phyloP scores from a whole-genome alignment of 2,113 vertebrate species.

The Dryoscopus gambensis region DNA sequence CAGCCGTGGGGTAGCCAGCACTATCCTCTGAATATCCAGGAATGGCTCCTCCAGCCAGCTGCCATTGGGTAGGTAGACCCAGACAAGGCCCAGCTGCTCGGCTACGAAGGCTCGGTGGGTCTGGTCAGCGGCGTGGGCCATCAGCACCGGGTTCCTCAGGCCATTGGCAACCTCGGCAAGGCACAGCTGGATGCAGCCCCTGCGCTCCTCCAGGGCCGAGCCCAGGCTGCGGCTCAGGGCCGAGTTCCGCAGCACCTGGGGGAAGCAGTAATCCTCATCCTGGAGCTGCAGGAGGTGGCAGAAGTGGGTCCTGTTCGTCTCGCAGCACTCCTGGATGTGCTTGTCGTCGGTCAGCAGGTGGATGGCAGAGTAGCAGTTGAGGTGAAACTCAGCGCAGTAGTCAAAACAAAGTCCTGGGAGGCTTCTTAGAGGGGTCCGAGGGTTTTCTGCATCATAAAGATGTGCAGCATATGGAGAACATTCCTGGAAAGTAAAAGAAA shows the following conservation, averaged over 20 bases:
- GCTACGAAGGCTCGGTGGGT: conserved; percentile 81
- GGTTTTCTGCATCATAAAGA: conserved; percentile 81
- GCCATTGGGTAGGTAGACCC: conserved; percentile 79
- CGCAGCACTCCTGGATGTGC: conserved; percentile 33
- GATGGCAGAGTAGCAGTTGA: conserved; percentile 70
- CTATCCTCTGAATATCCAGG: conserved; percentile 76
- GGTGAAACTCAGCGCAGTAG: conserved; percentile 78
- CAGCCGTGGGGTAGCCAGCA: conserved; percentile 78
- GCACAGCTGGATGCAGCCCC: conserved; percentile 83
- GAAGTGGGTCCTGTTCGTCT: conserved; percentile 62
- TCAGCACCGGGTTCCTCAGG: conserved; percentile 79
- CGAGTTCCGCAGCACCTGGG: conserved; percentile 70
- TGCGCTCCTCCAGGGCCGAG: conserved; percentile 55
- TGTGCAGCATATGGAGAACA: conserved; percentile 85
- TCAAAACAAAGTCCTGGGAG: conserved; percentile 80
- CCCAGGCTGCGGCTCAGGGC: conserved; percentile 75
- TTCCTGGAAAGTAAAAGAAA: conserved; percentile 68
- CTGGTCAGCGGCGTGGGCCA: conserved; percentile 75
- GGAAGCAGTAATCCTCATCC: conserved; percentile 83
- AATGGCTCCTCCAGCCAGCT: conserved; percentile 80
- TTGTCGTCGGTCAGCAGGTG: conserved; percentile 68
- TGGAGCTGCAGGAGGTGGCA: conserved; percentile 77
- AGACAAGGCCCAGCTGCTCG: conserved; percentile 81
- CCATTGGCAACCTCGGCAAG: conserved; percentile 78
- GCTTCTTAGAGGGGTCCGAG: conserved; percentile 72